These are phyloP conservation scores for Pachyseris speciosa DNA, from an alignment of 64 coral and sea anemone species.

Conservation along the genomic window DNA sequence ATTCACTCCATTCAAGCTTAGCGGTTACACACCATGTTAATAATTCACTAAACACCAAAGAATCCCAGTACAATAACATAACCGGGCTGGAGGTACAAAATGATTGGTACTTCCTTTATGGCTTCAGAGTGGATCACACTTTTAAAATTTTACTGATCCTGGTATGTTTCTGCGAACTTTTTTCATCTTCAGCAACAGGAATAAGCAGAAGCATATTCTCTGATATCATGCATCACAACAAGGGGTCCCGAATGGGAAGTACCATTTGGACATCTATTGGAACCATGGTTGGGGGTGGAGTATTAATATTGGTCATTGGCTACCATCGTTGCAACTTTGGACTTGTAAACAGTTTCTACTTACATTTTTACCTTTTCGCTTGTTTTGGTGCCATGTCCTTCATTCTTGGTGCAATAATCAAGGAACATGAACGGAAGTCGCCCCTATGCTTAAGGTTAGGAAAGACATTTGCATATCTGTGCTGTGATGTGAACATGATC, in stretches of 20 bases:
- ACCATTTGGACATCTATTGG: conserved; percentile 72
- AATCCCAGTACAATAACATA: neutral
- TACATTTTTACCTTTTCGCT: conserved; percentile 90
- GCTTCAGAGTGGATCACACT: conserved; percentile 74
- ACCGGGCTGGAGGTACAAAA: neutral
- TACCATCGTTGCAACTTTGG: conserved; percentile 75
- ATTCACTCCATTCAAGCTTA: neutral
- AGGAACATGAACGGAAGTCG: conserved; percentile 69
- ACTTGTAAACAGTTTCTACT: conserved; percentile 78
- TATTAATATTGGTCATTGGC: conserved; percentile 62
- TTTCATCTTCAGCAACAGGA: conserved; percentile 55
- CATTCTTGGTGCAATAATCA: conserved; percentile 75
- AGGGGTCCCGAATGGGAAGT: neutral
- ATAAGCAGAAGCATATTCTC: conserved; percentile 64
- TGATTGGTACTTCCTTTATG: conserved; percentile 21
- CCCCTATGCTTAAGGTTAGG: conserved; percentile 53
- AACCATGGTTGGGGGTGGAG: conserved; percentile 62
- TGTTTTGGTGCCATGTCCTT: conserved; percentile 67
- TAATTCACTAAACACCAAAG: conserved; percentile 7
- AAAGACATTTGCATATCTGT: conserved; percentile 64
- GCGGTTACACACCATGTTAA: neutral
- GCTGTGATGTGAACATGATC: conserved; percentile 75
- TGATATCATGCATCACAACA: conserved; percentile 66
- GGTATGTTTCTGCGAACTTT: conserved; percentile 67
- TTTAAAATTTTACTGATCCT: conserved; percentile 78